Base-by-base conservation (phyloP, 2,797 vertebrate species). In the Urocyon cinereoargenteus region DNA sequence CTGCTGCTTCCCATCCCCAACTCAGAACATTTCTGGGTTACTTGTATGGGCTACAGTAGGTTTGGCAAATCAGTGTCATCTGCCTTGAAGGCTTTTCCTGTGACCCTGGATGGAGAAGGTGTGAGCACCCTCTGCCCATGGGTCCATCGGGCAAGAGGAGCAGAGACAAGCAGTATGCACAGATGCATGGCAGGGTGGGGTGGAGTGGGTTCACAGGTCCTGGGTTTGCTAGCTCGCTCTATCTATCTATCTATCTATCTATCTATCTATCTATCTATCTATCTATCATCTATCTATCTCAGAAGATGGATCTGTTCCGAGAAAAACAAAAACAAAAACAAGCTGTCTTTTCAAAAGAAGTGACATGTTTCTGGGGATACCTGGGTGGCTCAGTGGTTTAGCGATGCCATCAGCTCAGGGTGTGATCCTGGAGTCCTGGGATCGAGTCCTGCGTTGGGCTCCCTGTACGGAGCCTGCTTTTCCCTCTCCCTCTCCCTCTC, bases 291-390 rank as follows among this genome's bases (percentile, higher is more conserved):
- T 68, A n/a, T 10, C 8, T 19, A 45, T 49, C 73, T 88, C 45
- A 75, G 16, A 68, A 91, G 83, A 79, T 1, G 2, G 59, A 78
- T 81, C 36, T 9, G 26, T 51, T 93, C 13, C 5, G 62, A 45
- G 16, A 24, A 75, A 36, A 70, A n/a, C n/a, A n/a, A n/a, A 45
- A 45, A 45, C 16, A 62, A 51, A 31, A 73, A n/a, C 13, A 59
- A 85, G 51, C 34, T 59, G 55, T 49, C 40, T 85, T 94, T 86
- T 73, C 92, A 88, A 91, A 90, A 86, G 70, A 70, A 94, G 61
- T 0, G 21, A 62, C 6, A 8, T 1, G 16, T 83, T 90, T 92
- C 92, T 0, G 75, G 40, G 40, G 40, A 45, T 45, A 45, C 40
- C 40, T 40, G 40, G 40, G 40, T 40, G 40, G 40, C 40, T 45